Percentiles rank a stretch among this genome's conserved stretches.
These are phyloP conservation scores for Pantherophis alleghaniensis DNA, from an alignment of 2,797 vertebrate species.

Conservation along the genomic window DNA sequence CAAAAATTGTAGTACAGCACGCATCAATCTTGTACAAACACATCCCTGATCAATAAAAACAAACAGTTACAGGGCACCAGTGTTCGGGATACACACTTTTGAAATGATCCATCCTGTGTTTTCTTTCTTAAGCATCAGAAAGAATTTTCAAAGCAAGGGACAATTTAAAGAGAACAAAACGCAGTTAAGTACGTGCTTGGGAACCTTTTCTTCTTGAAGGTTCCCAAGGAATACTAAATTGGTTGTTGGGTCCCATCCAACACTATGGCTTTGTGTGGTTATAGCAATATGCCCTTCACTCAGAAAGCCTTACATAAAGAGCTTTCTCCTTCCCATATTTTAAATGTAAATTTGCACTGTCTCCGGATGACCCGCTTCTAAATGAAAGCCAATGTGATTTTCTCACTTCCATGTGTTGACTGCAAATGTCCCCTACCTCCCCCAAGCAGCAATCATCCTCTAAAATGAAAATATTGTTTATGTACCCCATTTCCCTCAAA, in stretches of 20 bases:
- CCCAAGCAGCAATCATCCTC: neutral
- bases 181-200: neutral
- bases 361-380: neutral
- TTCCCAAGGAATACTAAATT: neutral
- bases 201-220: neutral
- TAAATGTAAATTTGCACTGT: neutral
- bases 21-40: neutral
- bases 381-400: neutral
- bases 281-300: neutral
- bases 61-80: neutral
- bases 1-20: neutral
- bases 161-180: neutral
- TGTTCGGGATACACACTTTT: neutral
- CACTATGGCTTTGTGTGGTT: neutral
- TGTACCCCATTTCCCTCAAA: no score
- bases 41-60: neutral
- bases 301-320: neutral
- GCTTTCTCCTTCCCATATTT: neutral
- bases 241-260: neutral
- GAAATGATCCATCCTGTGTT: neutral
- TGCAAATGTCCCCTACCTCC: neutral
- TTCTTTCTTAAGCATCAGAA: neutral
- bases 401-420: neutral
- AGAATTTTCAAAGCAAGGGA: neutral
- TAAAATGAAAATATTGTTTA: neutral